Base-by-base conservation (phyloP, 2,797 vertebrate species). In the Schizopygopsis malacanthus region DNA sequence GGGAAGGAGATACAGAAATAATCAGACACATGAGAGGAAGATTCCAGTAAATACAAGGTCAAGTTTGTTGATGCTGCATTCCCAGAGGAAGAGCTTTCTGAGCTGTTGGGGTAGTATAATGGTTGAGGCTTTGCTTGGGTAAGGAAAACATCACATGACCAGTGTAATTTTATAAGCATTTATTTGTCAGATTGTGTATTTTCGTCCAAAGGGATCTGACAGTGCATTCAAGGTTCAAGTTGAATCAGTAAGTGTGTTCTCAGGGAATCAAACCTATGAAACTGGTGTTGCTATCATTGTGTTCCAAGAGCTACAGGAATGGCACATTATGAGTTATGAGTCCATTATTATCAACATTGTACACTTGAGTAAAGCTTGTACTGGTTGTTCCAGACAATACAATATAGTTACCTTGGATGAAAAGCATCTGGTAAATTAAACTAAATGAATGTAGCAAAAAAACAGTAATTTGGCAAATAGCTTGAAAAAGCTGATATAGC, bases 1-100 rank as follows among this genome's bases (percentile, higher is more conserved):
- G 79, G 65, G 63, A 70, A 69, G 28, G 65, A 81, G 65, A 54
- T 69, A 56, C 45, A 81, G 65, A 70, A 70, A 81, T 71, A 56
- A 81, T 81, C 20, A 81, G 79, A 69, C 79, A 71, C 79, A 70
- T 25, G 79, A 71, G 79, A 81, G 47, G 50, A 81, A 71, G 65
- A 70, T 70, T 81, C 79, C 22, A 39, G 79, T 39, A 81, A 77
- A 81, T 33, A 81, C 79, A 39, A 81, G 65, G 79, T 81, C 79
- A 71, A 56, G 79, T 70, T 70, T 69, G 47, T 81, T 81, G 43
- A 80, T 80, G 41, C 61, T 80, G 65, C 65, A 81, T 39, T 70
- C 79, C 54, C 65, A 71, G 33, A 70, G 65, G 47, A 56, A 54
- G 25, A 52, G 79, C 47, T 50, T 70, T 81, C 47, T 56, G 33